Evolutionary conservation across 2,797 vertebrate species (phyloP), one percentile per base, ranked within the genome.

Genomic region (Alfaro cultratus): DNA sequence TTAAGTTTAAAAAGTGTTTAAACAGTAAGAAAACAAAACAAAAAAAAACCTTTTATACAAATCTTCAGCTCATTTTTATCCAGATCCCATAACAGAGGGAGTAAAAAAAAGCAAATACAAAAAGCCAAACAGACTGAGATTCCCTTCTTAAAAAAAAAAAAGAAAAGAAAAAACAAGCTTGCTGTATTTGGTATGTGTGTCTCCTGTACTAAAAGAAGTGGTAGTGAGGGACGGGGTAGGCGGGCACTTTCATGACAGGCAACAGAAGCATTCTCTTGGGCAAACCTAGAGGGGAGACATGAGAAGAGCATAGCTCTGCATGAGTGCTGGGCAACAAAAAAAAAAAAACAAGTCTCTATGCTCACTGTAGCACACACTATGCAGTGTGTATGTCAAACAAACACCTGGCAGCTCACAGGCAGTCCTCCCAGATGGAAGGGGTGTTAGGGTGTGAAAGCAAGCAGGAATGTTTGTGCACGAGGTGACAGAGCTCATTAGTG

Each of bases 251-350:
- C 98, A 99, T 99, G 97, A 99, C 96, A 94, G 98, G 98, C 96
- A 99, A 99, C 97, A 99, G 98, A 97, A 99, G 96, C 98, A 99
- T 99, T 99, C 98, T 98, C 97, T 99, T 99, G 97, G 98, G 98
- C 94, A 99, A 97, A 99, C 98, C 98, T 99, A 96, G 96, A 98
- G 96, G 97, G 95, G 97, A 98, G 96, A 98, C 96, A 98, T 91
- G 97, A 97, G 97, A 95, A 97, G 92, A 98, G 96, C 95, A 97
- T 97, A 93, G 89, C 88, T 97, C 96, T 94, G 96, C 94, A 96
- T 98, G 94, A 98, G 97, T 97, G 96, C 93, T 94, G 94, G 92
- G 92, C 55, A 92, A 90, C 84, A 91, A 87, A 53, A 70, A n/a
- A 31, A 4, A 12, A 8, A 45, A 55, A 45, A 57, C 39, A 36